Percentiles rank a stretch among this genome's conserved stretches.
These are phyloP conservation scores for Prietella phreatophila DNA, from an alignment of 2,113 vertebrate species.

Conservation along the genomic window DNA sequence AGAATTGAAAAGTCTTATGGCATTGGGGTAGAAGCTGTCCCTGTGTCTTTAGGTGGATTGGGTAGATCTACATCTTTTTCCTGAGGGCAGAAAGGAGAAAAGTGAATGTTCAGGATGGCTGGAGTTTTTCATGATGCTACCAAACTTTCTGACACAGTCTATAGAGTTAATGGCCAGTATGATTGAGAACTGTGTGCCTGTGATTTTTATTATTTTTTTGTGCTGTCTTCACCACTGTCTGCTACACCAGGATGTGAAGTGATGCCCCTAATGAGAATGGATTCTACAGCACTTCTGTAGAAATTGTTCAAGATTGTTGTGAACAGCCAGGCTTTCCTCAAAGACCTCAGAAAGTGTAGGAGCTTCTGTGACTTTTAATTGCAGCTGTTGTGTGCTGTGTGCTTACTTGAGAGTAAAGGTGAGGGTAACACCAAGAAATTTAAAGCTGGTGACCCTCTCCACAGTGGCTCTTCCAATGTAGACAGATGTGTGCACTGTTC, in stretches of 20 bases:
- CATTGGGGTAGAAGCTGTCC: neutral
- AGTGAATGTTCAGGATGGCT: neutral
- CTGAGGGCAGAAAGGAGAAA: neutral
- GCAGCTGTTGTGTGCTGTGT: neutral
- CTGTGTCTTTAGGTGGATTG: neutral
- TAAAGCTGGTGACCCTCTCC: neutral
- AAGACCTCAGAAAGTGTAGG: neutral
- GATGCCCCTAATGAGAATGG: neutral
- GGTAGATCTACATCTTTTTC: neutral
- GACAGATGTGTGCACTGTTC: neutral
- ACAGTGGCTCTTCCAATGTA: neutral
- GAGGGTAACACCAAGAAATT: neutral
- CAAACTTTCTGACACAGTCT: neutral
- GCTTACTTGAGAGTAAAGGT: neutral
- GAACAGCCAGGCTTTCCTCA: neutral
- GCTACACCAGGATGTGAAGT: neutral
- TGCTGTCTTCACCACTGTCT: neutral
- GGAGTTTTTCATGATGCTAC: neutral
- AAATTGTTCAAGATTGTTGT: neutral
- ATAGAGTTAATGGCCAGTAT: neutral
- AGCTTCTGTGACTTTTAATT: neutral
- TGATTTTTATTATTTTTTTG: too few relatives aligned
- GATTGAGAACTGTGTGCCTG: neutral
- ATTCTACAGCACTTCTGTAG: neutral
- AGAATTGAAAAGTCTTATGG: neutral